These are phyloP conservation scores for Eupsittula cactorum DNA, from an alignment of 2,113 vertebrate genomes.

Conservation along the genomic window DNA sequence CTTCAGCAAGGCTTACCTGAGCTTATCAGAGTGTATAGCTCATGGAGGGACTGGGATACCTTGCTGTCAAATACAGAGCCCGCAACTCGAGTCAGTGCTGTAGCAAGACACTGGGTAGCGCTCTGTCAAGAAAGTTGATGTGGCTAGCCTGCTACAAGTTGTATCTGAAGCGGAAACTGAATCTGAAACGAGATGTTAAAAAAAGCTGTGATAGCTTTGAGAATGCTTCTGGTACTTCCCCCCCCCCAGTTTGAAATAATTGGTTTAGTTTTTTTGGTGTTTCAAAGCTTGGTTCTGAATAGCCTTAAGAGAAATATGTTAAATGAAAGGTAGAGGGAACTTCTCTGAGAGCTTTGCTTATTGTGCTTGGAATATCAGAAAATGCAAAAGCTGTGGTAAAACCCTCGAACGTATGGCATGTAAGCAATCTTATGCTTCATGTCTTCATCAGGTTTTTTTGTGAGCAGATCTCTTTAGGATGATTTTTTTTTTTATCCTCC, in stretches of 20 bases:
- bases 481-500: not conserved
- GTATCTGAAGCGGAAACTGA: not conserved
- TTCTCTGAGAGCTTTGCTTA: not conserved
- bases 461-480: not conserved
- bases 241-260: not conserved
- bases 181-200: not conserved
- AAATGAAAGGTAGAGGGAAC: not conserved
- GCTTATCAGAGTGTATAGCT: not conserved
- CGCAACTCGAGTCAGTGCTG: not conserved
- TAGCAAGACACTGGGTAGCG: fast-evolving
- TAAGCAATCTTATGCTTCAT: not conserved
- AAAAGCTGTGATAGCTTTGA: not conserved
- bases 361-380: not conserved
- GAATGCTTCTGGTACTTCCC: not conserved
- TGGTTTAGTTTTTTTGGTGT: not conserved
- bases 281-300: not conserved
- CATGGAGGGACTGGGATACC: fast-evolving
- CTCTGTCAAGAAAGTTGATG: too few relatives aligned
- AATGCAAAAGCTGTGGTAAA: not conserved
- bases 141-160: not conserved
- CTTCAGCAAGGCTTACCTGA: not conserved
- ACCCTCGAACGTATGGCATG: fast-evolving
- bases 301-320: not conserved
- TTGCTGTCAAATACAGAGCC: not conserved
- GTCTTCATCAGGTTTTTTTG: not conserved